A percentile compares a stretch with the other conserved stretches of the same genome.
These are phyloP conservation scores for Meliscaeva auricollis DNA, from an alignment of 2,888 invertebrate species.

Conservation along the genomic window DNA sequence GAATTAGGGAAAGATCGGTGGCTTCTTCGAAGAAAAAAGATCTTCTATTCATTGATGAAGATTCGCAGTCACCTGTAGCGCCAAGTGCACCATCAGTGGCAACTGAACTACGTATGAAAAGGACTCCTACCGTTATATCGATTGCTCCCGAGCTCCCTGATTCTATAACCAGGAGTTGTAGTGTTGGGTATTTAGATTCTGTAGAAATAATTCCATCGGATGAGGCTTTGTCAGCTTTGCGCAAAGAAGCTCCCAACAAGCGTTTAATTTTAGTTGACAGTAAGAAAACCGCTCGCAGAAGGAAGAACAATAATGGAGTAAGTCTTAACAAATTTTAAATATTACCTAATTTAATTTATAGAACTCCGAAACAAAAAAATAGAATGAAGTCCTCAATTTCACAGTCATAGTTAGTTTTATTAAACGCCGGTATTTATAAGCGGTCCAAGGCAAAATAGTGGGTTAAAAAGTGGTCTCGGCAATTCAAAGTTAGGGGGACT, in stretches of 20 bases:
- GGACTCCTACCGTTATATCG: slow-evolving; percentile 88
- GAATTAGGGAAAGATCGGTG: slow-evolving; percentile 75
- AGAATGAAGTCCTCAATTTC: no score
- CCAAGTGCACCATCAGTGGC: slow-evolving; percentile 44
- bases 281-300: slow-evolving; percentile 85
- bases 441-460: no score
- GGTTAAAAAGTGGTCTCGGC: no score
- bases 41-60: slow-evolving; percentile 90
- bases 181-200: slow-evolving; percentile 94
- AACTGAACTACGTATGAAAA: slow-evolving; percentile 80
- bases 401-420: no score
- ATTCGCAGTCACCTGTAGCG: slow-evolving; percentile 83
- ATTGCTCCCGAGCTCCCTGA: slow-evolving; percentile 88
- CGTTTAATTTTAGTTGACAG: slow-evolving; percentile 90
- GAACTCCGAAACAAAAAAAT: background rate
- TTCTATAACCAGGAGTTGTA: slow-evolving; percentile 93
- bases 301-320: slow-evolving; percentile 80
- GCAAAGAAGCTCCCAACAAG: slow-evolving; percentile 90
- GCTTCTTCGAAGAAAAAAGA: slow-evolving; percentile 85
- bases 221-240: slow-evolving; percentile 88
- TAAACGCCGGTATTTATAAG: no score
- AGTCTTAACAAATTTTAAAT: slow-evolving; percentile 32
- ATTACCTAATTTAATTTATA: no score
- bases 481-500: no score
- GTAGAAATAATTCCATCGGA: slow-evolving; percentile 92